Base-by-base conservation (phyloP, 2,888 invertebrate genomes). In the Archips xylosteana region DNA sequence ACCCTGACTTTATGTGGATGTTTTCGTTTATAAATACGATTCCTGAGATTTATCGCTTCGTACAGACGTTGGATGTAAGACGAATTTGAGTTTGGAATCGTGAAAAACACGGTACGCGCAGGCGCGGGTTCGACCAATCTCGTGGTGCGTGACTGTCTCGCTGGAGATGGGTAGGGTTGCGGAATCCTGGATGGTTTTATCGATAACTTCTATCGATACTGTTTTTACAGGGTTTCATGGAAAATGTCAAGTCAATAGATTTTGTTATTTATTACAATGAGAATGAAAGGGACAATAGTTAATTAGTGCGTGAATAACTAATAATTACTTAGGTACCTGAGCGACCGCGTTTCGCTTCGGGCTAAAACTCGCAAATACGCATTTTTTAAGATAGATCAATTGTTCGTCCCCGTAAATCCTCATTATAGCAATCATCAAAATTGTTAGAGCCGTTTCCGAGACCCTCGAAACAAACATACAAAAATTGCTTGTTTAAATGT, bases 41-140 rank as follows among this genome's bases (percentile, higher is more conserved):
- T 76, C 79, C 81, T 71, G 64, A 86, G 87, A 91, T 90, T 90
- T 89, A 89, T 90, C 83, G 86, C 78, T 81, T 77, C 80, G 81
- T 78, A 81, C 78, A 83, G 76, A 77, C 76, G 79, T 78, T 78
- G 78, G 75, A 80, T 83, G 80, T 77, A 80, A 82, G 83, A 82
- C 79, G 84, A 85, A 88, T 86, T 83, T 83, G 88, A 91, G 87
- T 90, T 88, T 85, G 81, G 84, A 78, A 79, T 75, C 73, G 79
- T 80, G 85, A 90, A 89, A 91, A 92, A 92, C 91, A 92, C 75
- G 79, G 60, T 67, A 47, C 68, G 82, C 92, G 92, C 92, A 90
- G 89, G 92, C 90, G 92, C 80, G 71, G 62, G 49, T 66, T 75
- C 84, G 79, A 82, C 91, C 91, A 91, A 89, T 92, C 87, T 84